A percentile compares a stretch with the other conserved stretches of the same genome.
Conservation (phyloP, 2,113 vertebrate species). For the Nyctereutes procyonoides region DNA sequence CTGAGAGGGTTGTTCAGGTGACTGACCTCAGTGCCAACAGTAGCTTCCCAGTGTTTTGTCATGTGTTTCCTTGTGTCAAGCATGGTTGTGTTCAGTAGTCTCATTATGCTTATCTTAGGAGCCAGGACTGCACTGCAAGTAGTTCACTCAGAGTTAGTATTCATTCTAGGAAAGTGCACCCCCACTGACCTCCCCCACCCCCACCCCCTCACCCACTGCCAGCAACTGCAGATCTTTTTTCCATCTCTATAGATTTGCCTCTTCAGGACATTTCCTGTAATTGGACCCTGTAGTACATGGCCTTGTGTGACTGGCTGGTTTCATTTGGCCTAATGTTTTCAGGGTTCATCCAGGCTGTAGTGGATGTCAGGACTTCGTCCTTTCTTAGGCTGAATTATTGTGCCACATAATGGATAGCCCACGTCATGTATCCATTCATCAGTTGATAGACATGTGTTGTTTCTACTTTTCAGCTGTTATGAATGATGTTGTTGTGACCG, state of each 20-base stretch:
- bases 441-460: background rate
- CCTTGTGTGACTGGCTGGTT: background rate
- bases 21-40: background rate
- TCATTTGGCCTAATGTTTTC: background rate
- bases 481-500: background rate
- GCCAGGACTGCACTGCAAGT: background rate
- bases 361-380: too few relatives aligned
- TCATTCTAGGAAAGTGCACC: background rate
- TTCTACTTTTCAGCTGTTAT: background rate
- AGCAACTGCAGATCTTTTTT: background rate
- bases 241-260: background rate
- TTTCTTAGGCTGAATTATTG: background rate
- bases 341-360: background rate
- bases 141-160: background rate
- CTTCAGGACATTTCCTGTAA: background rate
- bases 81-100: background rate
- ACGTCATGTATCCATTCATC: background rate
- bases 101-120: background rate
- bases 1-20: accelerated
- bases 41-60: background rate
- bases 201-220: background rate
- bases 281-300: background rate
- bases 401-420: background rate
- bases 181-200: too few relatives aligned
- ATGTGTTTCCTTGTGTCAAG: background rate